A percentile compares a stretch with the other conserved stretches of the same genome.
These are phyloP conservation scores for Saxicola maurus DNA, from an alignment of 2,797 vertebrate genomes.

Conservation along the genomic window DNA sequence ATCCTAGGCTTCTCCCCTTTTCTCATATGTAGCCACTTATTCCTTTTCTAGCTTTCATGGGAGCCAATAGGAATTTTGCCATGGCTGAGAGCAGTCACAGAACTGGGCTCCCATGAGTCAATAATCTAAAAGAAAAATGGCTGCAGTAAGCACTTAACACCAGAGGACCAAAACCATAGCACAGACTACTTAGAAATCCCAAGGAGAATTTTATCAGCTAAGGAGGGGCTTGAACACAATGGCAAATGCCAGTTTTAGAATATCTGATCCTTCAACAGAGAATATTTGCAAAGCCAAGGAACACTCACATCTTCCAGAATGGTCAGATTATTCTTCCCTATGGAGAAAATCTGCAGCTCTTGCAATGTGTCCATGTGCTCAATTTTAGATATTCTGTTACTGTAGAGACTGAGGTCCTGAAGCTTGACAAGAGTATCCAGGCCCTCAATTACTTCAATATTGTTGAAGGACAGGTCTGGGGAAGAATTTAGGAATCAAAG, in stretches of 20 bases:
- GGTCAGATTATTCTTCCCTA: constrained; percentile 82
- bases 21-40: neutral
- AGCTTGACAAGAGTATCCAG: constrained; percentile 82
- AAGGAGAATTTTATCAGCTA: neutral
- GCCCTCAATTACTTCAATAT: constrained; percentile 86
- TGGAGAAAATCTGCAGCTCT: constrained; percentile 81
- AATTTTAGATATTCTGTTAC: constrained; percentile 84
- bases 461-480: constrained; percentile 92
- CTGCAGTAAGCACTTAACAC: neutral
- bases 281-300: neutral
- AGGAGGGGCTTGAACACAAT: neutral
- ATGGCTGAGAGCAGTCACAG: neutral
- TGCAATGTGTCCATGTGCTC: constrained; percentile 83
- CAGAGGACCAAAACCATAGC: neutral
- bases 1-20: neutral
- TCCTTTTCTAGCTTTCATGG: neutral
- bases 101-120: neutral
- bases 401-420: constrained; percentile 84
- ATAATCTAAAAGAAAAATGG: neutral
- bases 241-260: neutral
- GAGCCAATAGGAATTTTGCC: neutral
- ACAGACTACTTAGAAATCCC: neutral
- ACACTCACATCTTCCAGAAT: constrained; percentile 80
- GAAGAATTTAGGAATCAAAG: neutral
- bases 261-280: neutral